Evolutionary conservation across 2,888 invertebrate species (phyloP), one percentile per base, ranked within the genome.

Genomic region (Cheilosia grossa): DNA sequence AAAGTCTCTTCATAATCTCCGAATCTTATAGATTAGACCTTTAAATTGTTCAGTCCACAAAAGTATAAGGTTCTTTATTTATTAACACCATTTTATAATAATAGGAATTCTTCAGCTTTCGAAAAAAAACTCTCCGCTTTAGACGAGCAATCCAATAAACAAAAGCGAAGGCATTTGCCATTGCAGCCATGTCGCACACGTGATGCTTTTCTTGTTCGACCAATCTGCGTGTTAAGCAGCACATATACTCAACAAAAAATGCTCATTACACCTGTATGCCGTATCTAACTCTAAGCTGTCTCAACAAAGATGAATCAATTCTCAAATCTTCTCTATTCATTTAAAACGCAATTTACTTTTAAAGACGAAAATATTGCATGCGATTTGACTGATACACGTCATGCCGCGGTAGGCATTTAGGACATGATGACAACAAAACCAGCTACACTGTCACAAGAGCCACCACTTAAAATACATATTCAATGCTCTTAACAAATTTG

Each of bases 361-460:
- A 47, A 63, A 49, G 42, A 70, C 4, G 24, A 37, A 49, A 78
- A 66, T 51, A 51, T 82, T 73, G 82, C 82, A 79, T 75, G 82
- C 56, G 49, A 63, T 73, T 58, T 51, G 49, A 67, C 56, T 73
- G 79, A 54, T 56, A 27, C 64, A 66, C 69, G 82, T 82, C 82
- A 82, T 73, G 82, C 56, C 73, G 17, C 56, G 61, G 56, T 82
- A 73, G 63, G 67, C 82, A 82, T 82, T 61, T 82, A 67, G 82
- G 82, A 82, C 82, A 82, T 79, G 61, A 73, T 63, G 51, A 63
- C 82, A 79, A 61, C 72, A 24, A 82, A 72, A 63, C 66, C 77
- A 53, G 51, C 61, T 44, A 54, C 40, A 47, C 53, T 42, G 37
- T 51, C 61, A 66, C 42, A 61, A 63, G 54, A 66, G 42, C 17